Percentiles rank a stretch among this genome's conserved stretches.
These are phyloP conservation scores for Gasterosteus nipponicus DNA, from an alignment of 2,113 vertebrate genomes.

Conservation along the genomic window DNA sequence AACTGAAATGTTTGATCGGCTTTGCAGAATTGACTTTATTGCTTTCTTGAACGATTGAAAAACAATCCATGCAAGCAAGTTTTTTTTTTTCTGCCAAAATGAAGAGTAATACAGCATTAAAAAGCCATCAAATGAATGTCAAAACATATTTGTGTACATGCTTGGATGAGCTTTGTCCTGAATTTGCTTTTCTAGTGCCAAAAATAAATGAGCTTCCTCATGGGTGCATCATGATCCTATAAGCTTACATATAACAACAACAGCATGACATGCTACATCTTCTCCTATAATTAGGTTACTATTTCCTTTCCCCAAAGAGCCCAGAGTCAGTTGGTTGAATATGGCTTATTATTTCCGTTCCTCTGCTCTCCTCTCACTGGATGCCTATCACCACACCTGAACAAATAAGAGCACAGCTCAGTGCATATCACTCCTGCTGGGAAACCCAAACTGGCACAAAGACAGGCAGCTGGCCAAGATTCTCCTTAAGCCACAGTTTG, in stretches of 20 bases:
- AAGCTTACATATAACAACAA: constrained; percentile 48
- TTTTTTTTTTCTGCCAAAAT: not conserved
- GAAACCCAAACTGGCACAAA: constrained; percentile 44
- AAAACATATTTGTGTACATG: constrained; percentile 3
- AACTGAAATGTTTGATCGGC: not conserved
- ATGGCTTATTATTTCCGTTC: constrained; percentile 58
- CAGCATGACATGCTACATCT: constrained; percentile 45
- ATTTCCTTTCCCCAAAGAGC: constrained; percentile 46
- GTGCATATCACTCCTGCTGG: constrained; percentile 36
- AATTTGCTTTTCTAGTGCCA: constrained; percentile 22
- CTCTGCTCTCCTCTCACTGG: constrained; percentile 44
- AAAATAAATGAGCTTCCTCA: constrained; percentile 29
- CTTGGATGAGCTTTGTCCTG: constrained; percentile 9
- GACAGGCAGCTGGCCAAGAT: constrained; percentile 44
- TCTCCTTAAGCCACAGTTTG: constrained; percentile 34
- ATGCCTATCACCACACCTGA: constrained; percentile 66
- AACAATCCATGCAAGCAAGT: not conserved
- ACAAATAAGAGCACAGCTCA: constrained; percentile 55
- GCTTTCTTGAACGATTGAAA: not conserved
- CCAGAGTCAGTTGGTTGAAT: constrained; percentile 57
- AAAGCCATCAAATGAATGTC: constrained; percentile 11
- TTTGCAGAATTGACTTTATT: not conserved
- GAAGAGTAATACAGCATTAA: constrained; percentile 11
- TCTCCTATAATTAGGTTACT: constrained; percentile 60
- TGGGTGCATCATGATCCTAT: constrained; percentile 39